Percentiles rank a stretch among this genome's conserved stretches.
Conservation (phyloP, 2,113 vertebrate species). For the Passerina amoena region DNA sequence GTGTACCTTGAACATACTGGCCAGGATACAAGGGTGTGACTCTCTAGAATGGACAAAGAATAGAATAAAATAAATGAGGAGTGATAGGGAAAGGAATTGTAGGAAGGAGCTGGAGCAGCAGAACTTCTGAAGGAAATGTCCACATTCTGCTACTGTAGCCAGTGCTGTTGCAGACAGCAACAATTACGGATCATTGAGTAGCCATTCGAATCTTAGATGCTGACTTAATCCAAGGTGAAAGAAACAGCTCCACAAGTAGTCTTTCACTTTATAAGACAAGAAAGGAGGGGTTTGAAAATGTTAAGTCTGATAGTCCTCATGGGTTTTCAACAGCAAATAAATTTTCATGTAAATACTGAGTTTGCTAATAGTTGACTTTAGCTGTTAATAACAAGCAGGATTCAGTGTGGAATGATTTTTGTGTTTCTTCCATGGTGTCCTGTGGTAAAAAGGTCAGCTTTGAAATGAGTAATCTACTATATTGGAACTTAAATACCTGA, state of each 20-base stretch:
- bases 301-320: neutral
- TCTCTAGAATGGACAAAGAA: neutral
- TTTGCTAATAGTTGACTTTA: neutral
- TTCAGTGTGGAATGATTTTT: neutral
- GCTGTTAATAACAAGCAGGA: neutral
- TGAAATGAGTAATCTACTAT: neutral
- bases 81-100: neutral
- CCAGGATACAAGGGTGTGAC: neutral
- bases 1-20: neutral
- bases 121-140: neutral
- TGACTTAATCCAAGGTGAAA: neutral
- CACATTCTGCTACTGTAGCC: fast-evolving
- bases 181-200: neutral
- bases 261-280: neutral
- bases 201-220: neutral
- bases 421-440: neutral
- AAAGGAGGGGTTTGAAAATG: neutral
- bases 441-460: neutral
- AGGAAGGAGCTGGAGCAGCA: neutral
- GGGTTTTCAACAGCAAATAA: neutral
- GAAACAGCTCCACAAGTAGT: neutral
- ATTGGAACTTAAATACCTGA: neutral
- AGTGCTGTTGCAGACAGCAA: neutral
- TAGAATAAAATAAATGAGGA: neutral
- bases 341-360: neutral